Conservation (phyloP, 2,797 vertebrate species). For the Betta splendens region DNA sequence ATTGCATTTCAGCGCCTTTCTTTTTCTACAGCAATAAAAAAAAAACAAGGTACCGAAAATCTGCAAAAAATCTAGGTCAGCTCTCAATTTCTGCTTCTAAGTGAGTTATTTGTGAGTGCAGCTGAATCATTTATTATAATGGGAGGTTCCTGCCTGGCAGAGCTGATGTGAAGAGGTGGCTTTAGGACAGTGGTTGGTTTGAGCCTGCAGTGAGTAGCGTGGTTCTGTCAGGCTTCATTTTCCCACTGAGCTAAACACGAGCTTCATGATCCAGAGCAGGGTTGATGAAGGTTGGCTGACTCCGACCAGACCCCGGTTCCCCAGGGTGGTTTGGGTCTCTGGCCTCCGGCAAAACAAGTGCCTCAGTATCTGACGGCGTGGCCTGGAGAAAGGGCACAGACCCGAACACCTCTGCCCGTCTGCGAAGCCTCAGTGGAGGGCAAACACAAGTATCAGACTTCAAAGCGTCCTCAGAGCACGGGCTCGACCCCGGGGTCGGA, state of each 20-base stretch:
- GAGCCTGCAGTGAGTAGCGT: too few species aligned
- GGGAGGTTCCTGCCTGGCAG: conserved; percentile 41
- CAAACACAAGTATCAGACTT: conserved; percentile 74
- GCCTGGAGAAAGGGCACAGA: conserved; percentile 42
- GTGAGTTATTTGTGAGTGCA: conserved; percentile 60
- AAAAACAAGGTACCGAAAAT: conserved; percentile 14
- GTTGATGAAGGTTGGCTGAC: conserved; percentile 15
- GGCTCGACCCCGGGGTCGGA: conserved; percentile 39
- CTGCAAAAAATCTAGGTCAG: conserved; percentile 59
- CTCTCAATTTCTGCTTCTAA: conserved; percentile 51
- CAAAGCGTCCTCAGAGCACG: conserved; percentile 54
- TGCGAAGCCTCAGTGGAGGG: conserved; percentile 59
- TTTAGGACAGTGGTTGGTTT: too few species aligned
- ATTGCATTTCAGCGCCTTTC: conserved; percentile 42
- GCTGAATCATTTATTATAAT: conserved; percentile 70
- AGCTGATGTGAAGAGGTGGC: conserved; percentile 29
- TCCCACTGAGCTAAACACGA: conserved; percentile 27
- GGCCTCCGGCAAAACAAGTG: conserved; percentile 47
- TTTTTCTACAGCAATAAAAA: conserved; percentile 24
- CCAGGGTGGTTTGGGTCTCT: conserved; percentile 29
- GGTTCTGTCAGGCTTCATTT: conserved; percentile 62
- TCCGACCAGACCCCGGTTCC: conserved; percentile 12
- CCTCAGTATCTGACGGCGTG: conserved; percentile 40
- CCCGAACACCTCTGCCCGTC: conserved; percentile 52
- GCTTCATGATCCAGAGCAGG: conserved; percentile 29